Evolutionary conservation across 2,113 vertebrate genomes (phyloP).

Genomic region (Saguinus midas): DNA sequence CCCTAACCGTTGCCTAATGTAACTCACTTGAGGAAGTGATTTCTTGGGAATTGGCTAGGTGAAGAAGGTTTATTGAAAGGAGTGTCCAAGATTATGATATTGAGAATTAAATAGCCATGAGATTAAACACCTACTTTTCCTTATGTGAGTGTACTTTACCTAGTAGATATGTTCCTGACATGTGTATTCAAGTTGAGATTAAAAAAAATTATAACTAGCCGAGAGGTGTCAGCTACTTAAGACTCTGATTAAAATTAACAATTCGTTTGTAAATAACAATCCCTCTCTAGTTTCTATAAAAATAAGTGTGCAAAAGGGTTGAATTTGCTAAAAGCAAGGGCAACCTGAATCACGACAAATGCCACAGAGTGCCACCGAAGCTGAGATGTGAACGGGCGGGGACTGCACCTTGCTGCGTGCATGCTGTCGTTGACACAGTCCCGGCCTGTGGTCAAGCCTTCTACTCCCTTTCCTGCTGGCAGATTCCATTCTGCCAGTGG

Average conservation of each 20-base stretch:
- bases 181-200: background rate
- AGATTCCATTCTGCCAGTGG: background rate
- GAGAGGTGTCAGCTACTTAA: background rate
- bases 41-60: background rate
- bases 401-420: background rate
- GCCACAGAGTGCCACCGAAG: background rate
- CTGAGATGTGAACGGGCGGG: accelerated
- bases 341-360: background rate
- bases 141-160: background rate
- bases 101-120: background rate
- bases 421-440: background rate
- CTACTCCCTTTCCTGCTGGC: background rate
- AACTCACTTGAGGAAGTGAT: background rate
- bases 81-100: background rate
- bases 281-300: background rate
- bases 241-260: background rate
- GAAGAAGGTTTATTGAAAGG: conserved; percentile 1
- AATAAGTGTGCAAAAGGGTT: background rate
- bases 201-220: background rate
- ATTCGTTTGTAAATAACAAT: background rate
- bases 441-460: accelerated
- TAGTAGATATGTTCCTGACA: background rate
- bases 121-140: background rate
- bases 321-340: background rate
- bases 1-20: background rate